Evolutionary conservation across 92 coral and sea anemone species (phyloP), one percentile per base, ranked within the genome.

Genomic region (Heliopora coerulea): DNA sequence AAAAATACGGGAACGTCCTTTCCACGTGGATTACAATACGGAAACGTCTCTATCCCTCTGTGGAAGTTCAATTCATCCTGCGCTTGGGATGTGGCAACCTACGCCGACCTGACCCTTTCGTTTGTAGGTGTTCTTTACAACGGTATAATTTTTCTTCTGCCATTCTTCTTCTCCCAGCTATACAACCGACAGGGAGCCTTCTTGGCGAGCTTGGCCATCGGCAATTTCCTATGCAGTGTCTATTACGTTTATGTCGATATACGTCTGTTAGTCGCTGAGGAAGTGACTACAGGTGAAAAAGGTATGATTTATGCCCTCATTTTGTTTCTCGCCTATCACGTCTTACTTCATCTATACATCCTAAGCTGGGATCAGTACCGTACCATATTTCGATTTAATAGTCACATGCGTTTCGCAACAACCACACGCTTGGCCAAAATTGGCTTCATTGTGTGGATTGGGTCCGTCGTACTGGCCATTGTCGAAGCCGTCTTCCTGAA

Each of bases 281-380:
- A 46, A 44, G 15, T 24, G 40, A 8, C 48, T 28, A 32, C 26
- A 23, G n/a, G 28, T 15, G 74, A 67, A 11, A 23, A 34, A 14
- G 1, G 25, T 29, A 24, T 67, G 24, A 0, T 0, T 17, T 67
- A 67, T 25, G 14, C 48, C 13, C 59, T 67, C 8, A 46, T 49
- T 5, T 33, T 32, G 59, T 67, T 67, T 19, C 58, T 67, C n/a
- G 32, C 40, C 33, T 67, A 67, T 27, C 74, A 46, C 41, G 18
- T 24, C 14, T 8, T 67, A 28, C 54, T 67, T 23, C 74, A 67
- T n/a, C 44, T 67, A 40, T 56, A 67, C 41, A 33, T 67, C 8
- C 74, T 67, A 3, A 30, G 58, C 59, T 67, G 74, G 74, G 41
- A 67, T 29, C 59, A 48, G 18, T 56, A 67, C 23, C 74, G 54